Percentiles rank a stretch among this genome's conserved stretches.
Evolutionary conservation across 1,140 invertebrate genomes (phyloP).

Genomic region (Drosophila micromelanica): DNA sequence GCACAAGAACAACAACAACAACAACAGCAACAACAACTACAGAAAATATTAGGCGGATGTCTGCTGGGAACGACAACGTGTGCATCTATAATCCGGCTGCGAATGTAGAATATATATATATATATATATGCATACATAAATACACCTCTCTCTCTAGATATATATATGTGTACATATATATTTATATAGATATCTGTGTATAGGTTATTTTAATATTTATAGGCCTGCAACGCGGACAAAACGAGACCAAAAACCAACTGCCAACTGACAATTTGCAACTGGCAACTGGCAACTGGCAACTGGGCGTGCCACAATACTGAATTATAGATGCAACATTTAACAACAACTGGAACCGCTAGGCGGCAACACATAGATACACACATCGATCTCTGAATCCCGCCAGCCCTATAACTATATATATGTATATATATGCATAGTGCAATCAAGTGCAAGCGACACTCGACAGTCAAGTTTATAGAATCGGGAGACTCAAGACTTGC

Average conservation of each 20-base stretch:
- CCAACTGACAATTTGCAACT: constrained; percentile 22
- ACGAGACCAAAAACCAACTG: not conserved
- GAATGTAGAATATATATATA: constrained; percentile 22
- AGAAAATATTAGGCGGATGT: constrained; percentile 80
- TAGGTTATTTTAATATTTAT: constrained; percentile 64
- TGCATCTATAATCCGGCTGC: constrained; percentile 70
- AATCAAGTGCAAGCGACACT: constrained; percentile 44
- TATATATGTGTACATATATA: not conserved
- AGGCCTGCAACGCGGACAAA: constrained; percentile 49
- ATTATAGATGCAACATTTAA: constrained; percentile 30
- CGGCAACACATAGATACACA: not conserved
- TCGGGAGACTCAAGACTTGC: constrained; percentile 32
- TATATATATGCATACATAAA: constrained; percentile 6
- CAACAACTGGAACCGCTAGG: not conserved
- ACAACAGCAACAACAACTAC: constrained; percentile 42
- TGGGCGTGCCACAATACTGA: constrained; percentile 8
- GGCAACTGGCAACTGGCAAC: constrained; percentile 9
- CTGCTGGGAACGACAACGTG: constrained; percentile 56
- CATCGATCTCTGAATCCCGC: constrained; percentile 5
- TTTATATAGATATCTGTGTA: not conserved
- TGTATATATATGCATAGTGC: not conserved
- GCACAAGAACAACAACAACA: constrained; percentile 21
- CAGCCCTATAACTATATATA: constrained; percentile 2
- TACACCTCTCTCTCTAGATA: not conserved
- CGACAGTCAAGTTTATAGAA: constrained; percentile 41